These are phyloP conservation scores for Junco hyemalis DNA, from an alignment of 2,113 vertebrate genomes.

Conservation along the genomic window DNA sequence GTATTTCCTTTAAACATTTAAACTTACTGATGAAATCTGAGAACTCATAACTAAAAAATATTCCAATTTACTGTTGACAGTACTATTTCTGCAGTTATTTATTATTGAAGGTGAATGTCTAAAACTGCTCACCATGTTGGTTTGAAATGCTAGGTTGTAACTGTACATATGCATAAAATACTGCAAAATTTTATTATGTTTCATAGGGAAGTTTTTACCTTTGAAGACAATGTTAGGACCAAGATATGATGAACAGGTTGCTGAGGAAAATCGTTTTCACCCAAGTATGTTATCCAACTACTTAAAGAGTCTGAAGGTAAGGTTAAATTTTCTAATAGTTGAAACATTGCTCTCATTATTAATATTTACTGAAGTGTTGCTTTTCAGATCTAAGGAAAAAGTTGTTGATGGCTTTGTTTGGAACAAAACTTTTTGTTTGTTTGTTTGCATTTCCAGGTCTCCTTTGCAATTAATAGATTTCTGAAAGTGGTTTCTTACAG, in stretches of 20 bases:
- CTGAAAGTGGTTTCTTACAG: not conserved
- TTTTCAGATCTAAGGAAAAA: not conserved
- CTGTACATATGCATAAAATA: not conserved
- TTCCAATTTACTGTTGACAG: not conserved
- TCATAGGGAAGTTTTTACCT: conserved; percentile 92
- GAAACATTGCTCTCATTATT: not conserved
- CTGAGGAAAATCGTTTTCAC: conserved; percentile 93
- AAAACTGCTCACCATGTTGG: not conserved
- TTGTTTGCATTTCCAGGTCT: not conserved
- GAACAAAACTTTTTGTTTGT: not conserved
- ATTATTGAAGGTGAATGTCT: not conserved
- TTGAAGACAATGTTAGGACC: conserved; percentile 98
- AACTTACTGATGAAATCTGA: not conserved
- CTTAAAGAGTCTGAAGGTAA: conserved; percentile 95
- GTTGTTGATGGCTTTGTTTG: not conserved
- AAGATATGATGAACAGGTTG: conserved; percentile 93
- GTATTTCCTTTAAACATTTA: not conserved
- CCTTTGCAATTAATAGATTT: not conserved
- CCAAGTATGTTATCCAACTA: conserved; percentile 96
- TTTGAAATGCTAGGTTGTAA: not conserved
- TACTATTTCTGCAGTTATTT: not conserved
- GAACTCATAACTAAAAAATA: not conserved
- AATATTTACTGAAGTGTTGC: not conserved
- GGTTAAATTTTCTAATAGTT: conserved; percentile 1
- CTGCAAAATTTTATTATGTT: conserved; percentile 3